A percentile compares a stretch with the other conserved stretches of the same genome.
phyloP scores from a whole-genome alignment of 2,113 vertebrate species.

The Cryptotis parvus region DNA sequence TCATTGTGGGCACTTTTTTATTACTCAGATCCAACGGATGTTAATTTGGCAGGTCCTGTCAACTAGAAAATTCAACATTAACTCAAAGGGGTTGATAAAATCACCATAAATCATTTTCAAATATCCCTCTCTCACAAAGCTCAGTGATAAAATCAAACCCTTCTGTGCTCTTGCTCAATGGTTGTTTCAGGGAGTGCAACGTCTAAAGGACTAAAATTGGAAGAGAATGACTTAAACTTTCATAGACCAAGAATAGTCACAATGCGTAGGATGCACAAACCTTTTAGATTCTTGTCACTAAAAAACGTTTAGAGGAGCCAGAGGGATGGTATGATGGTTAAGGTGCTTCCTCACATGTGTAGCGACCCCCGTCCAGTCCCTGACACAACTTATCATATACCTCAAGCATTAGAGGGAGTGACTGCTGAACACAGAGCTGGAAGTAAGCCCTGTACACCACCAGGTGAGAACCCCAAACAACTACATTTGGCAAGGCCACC shows the following conservation, averaged over 20 bases:
- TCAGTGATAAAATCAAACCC: conserved; percentile 81
- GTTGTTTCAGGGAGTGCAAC: neutral
- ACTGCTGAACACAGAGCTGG: too few species aligned
- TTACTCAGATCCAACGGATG: conserved; percentile 87
- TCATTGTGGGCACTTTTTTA: conserved; percentile 82
- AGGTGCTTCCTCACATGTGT: too few species aligned
- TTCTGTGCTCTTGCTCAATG: conserved; percentile 64
- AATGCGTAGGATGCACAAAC: neutral
- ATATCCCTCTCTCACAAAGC: conserved; percentile 85
- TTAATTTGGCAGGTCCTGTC: conserved; percentile 84
- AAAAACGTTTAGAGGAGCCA: neutral
- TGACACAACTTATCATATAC: too few species aligned
- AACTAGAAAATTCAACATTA: conserved; percentile 86
- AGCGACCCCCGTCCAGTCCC: too few species aligned
- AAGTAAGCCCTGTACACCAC: too few species aligned
- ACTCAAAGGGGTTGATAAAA: conserved; percentile 86
- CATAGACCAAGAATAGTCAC: neutral
- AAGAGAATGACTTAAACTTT: conserved; percentile 27
- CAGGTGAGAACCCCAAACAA: too few species aligned
- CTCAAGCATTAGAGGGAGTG: too few species aligned
- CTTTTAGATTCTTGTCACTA: neutral
- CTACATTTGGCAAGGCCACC: neutral
- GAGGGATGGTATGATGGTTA: too few species aligned
- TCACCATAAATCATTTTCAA: conserved; percentile 86
- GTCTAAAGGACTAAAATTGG: too few species aligned